Base-by-base conservation (phyloP, 2,797 vertebrate species). In the Tympanoctomys barrerae region DNA sequence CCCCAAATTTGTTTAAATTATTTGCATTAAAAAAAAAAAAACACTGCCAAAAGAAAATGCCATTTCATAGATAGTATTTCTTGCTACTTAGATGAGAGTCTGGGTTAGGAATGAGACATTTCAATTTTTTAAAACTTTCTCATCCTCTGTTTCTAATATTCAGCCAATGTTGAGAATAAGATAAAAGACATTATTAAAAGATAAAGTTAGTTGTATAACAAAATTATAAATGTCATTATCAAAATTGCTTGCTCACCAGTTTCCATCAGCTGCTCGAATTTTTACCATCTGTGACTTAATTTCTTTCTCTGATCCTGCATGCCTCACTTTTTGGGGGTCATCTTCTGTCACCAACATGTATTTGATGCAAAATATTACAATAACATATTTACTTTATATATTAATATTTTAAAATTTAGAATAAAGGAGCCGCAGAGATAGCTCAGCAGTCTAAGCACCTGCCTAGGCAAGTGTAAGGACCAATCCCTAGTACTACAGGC, bases 331-430 rank as follows among this genome's bases (percentile, higher is more conserved):
- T 77, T 39, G 4, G 31, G 31, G 16, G 33, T 0, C 90, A 11
- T 22, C 24, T 94, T 62, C 22, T 11, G 11, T 95, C 73, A 4
- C 90, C 66, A 18, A 85, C 9, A 28, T 78, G 77, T 8, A 79
- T 92, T 94, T 89, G 36, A 49, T 87, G 52, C 18, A 28, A 78
- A 78, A 36, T 94, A 39, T 70, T 91, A 90, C 93, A 95, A 73
- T 64, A 91, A 79, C 8, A 89, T 3, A 49, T 24, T 78, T 21
- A 83, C 87, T 94, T 12, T 66, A 1, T 90, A 7, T 84, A 24
- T 87, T 61, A 62, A n/a, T 92, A 82, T 89, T 91, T 94, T 92
- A 49, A 12, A 42, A 31, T 81, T 22, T 80, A 77, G 79, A 68
- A 14, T 24, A 52, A 90, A 90, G 19, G 54, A 14, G 16, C 54